These are phyloP conservation scores for Dolichotis patagonum DNA, from an alignment of 2,113 vertebrate genomes.

Conservation along the genomic window DNA sequence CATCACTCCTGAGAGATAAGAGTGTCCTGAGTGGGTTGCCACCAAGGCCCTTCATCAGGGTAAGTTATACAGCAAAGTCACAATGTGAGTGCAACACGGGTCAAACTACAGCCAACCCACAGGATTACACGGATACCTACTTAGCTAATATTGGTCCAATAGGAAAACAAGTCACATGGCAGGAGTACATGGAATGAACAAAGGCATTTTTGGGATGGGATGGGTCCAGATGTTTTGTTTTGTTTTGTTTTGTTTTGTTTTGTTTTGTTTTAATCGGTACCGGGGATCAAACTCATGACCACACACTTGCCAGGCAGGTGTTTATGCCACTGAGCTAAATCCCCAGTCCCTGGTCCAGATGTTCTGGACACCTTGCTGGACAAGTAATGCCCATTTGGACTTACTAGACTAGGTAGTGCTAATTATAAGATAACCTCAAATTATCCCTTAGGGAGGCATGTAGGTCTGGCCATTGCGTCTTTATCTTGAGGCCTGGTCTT, in stretches of 20 bases:
- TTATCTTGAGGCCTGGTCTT: neutral
- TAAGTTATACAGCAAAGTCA: neutral
- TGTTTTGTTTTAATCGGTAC: too few species aligned
- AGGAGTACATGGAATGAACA: neutral
- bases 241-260: too few species aligned
- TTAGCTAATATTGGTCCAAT: neutral
- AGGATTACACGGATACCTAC: neutral
- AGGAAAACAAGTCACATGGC: neutral
- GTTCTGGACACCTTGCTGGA: neutral
- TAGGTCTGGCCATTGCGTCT: neutral
- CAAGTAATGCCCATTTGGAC: neutral
- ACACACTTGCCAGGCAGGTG: too few species aligned
- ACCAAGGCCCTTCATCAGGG: neutral
- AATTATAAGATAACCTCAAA: neutral
- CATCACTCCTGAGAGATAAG: neutral
- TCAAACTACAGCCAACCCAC: neutral
- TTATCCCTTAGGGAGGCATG: neutral
- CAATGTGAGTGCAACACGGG: neutral
- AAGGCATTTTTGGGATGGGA: neutral
- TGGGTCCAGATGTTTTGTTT: neutral
- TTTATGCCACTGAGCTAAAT: too few species aligned
- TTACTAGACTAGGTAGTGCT: neutral
- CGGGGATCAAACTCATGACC: too few species aligned
- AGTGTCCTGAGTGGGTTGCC: neutral
- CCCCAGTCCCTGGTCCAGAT: too few species aligned